Evolutionary conservation across 2,888 invertebrate genomes (phyloP), one percentile per base, ranked within the genome.

Genomic region (Luperina nickerlii): DNA sequence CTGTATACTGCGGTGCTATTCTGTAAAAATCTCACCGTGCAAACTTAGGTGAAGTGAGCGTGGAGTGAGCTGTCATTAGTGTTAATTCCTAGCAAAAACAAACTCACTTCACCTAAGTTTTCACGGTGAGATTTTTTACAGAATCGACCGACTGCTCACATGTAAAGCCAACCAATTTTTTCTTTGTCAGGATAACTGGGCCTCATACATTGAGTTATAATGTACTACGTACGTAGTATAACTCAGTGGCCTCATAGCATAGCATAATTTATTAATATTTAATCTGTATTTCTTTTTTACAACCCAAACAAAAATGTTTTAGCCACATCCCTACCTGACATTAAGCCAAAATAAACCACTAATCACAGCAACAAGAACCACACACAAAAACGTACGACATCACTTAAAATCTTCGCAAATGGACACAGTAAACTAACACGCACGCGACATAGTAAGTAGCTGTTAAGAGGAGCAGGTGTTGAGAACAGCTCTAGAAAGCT

Each of bases 381-480:
- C 18, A 57, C 54, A 42, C 60, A 76, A 74, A 67, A 73, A 60
- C 18, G 73, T 20, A 65, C 18, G 45, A 65, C 45, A 45, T 68
- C 78, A 77, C 38, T 57, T 78, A 78, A 82, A 74, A 76, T 75
- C 54, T 76, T 24, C 42, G 20, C 38, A 63, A 72, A 79, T n/a
- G 20, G 73, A 66, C 66, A 62, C 45, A 54, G 84, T 83, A 77
- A 77, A 76, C 75, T 63, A 87, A 73, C 76, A 79, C 84, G 87
- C 79, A 85, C 27, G 83, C 77, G 69, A 87, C 76, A 84, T 75
- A 74, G 82, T 87, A 87, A 88, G 87, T 87, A 89, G 67, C 78
- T 88, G 88, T 85, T 85, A 89, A 88, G 62, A 73, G 63, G 71
- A 69, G 32, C 89, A 89, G 89, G 89, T 89, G 90, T 85, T 78